Evolutionary conservation across 2,888 invertebrate species (phyloP).

Genomic region (Tetropium fuscum): DNA sequence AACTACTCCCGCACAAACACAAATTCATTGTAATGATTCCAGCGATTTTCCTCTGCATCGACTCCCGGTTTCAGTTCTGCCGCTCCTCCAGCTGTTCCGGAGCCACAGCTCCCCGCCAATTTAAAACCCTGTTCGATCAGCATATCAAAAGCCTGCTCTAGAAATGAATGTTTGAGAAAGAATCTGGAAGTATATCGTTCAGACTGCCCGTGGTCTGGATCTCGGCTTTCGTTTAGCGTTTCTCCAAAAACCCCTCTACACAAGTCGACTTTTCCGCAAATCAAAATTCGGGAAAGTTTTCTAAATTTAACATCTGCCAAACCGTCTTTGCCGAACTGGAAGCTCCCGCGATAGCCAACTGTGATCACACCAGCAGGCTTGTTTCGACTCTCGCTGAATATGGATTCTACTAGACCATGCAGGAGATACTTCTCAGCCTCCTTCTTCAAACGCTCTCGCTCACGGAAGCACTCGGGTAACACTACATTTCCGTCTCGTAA

Average conservation of each 20-base stretch:
- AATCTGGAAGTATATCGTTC: constrained; percentile 96
- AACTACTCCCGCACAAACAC: constrained; percentile 90
- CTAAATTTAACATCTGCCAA: constrained; percentile 99
- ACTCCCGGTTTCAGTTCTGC: constrained; percentile 95
- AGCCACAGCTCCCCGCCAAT: constrained; percentile 88
- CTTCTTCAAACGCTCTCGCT: constrained; percentile 80
- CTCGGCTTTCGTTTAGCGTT: constrained; percentile 96
- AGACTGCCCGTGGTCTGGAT: constrained; percentile 94
- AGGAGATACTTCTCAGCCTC: constrained; percentile 82
- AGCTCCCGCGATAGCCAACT: constrained; percentile 95
- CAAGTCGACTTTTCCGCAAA: constrained; percentile 93
- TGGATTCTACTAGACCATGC: constrained; percentile 78
- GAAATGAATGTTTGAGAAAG: constrained; percentile 97
- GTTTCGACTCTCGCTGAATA: constrained; percentile 69
- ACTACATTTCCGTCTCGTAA: constrained; percentile 90
- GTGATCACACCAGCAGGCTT: constrained; percentile 63
- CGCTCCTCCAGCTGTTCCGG: constrained; percentile 88
- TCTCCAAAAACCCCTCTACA: constrained; percentile 97
- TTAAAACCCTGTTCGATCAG: constrained; percentile 86
- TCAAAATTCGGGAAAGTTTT: constrained; percentile 94
- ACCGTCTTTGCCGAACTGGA: constrained; percentile 98
- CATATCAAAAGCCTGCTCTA: constrained; percentile 96
- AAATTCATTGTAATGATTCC: constrained; percentile 99
- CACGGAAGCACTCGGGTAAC: constrained; percentile 95
- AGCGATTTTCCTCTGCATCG: constrained; percentile 98